These are phyloP conservation scores for Cochlearius cochlearius DNA, from an alignment of 2,113 vertebrate genomes.

Conservation along the genomic window DNA sequence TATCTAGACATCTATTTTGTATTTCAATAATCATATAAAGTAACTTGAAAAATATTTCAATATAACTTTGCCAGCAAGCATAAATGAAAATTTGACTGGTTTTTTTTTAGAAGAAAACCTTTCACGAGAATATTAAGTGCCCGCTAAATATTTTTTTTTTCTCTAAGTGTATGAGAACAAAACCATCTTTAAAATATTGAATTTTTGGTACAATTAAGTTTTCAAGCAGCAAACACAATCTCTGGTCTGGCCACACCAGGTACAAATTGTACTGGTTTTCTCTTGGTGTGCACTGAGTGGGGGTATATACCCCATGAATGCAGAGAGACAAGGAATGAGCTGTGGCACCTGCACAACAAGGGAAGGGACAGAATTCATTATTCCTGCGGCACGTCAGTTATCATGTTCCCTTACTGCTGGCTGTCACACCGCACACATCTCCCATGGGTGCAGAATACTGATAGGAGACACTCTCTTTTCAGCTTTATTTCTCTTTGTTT, in stretches of 20 bases:
- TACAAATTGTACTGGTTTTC: not conserved
- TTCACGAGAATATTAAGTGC: not conserved
- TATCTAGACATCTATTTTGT: not conserved
- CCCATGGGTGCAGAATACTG: not conserved
- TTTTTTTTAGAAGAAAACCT: not conserved
- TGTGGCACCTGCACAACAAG: not conserved
- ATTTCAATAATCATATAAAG: not conserved
- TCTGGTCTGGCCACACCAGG: not conserved
- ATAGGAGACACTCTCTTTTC: not conserved
- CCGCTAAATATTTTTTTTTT: not conserved
- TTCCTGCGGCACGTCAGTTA: not conserved
- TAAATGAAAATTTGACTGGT: not conserved
- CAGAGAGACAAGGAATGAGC: not conserved
- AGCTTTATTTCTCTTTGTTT: slow-evolving; percentile 20
- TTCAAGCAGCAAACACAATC: not conserved
- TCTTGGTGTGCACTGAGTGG: not conserved
- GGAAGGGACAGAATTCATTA: slow-evolving; percentile 41
- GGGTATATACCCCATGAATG: not conserved
- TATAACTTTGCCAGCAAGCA: not conserved
- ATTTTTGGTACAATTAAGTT: not conserved
- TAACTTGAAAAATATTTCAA: not conserved
- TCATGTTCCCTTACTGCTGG: not conserved
- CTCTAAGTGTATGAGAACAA: not conserved
- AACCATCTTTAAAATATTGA: not conserved
- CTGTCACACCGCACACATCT: not conserved